Evolutionary conservation across 2,113 vertebrate species (phyloP).

Genomic region (Nothoprocta pentlandii): DNA sequence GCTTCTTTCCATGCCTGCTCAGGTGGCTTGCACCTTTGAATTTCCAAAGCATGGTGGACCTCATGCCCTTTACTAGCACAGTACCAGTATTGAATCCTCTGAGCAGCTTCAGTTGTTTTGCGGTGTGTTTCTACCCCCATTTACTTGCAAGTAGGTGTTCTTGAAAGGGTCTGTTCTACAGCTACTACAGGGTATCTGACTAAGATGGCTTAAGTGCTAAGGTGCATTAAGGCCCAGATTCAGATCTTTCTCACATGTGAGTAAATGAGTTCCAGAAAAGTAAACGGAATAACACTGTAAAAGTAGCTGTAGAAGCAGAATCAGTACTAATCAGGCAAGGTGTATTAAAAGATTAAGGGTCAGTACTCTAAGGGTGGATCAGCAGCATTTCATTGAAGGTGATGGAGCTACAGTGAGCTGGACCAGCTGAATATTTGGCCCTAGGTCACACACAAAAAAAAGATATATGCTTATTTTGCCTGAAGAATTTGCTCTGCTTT

Average conservation of each 20-base stretch:
- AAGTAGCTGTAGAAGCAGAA: constrained; percentile 36
- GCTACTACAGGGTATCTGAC: background rate
- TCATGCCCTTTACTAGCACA: background rate
- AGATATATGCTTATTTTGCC: background rate
- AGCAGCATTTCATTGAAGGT: constrained; percentile 8
- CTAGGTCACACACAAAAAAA: background rate
- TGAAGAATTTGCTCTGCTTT: constrained; percentile 47
- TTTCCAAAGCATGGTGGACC: fast-evolving
- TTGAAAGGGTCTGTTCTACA: background rate
- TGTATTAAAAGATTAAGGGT: constrained; percentile 31
- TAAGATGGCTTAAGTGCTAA: background rate
- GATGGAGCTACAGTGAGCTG: constrained; percentile 3
- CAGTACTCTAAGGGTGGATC: background rate
- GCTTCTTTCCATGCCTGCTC: background rate
- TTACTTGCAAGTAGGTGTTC: background rate
- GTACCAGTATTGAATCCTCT: background rate
- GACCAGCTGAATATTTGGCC: constrained; percentile 7
- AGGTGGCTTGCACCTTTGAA: background rate
- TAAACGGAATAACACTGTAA: background rate
- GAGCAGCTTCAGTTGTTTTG: background rate
- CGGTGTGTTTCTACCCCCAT: background rate
- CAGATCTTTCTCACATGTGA: background rate
- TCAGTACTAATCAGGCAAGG: constrained; percentile 36
- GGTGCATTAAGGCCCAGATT: background rate
- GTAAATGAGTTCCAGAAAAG: background rate